These are phyloP conservation scores for Spongilla lacustris DNA, from an alignment of 37 sponge, comb jelly and placozoan species.

Conservation along the genomic window DNA sequence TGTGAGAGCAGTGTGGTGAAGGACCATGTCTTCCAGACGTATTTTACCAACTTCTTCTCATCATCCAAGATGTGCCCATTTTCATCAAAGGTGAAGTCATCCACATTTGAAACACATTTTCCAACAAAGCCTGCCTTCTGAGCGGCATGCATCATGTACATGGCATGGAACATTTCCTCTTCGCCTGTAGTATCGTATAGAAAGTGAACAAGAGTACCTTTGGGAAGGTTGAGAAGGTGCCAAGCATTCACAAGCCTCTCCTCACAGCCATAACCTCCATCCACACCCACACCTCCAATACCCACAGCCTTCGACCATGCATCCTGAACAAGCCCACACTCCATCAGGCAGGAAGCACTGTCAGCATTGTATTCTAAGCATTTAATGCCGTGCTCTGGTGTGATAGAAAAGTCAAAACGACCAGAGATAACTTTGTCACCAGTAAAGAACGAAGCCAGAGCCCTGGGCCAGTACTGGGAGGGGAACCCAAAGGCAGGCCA, in stretches of 20 bases:
- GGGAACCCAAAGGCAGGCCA: constrained; percentile 1
- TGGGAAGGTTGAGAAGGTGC: background rate
- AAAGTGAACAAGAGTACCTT: background rate
- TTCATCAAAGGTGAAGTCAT: background rate
- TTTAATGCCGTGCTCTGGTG: background rate
- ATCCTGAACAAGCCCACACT: background rate
- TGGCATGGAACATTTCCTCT: background rate
- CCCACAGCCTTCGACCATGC: background rate
- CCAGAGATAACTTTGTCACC: background rate
- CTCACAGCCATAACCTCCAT: background rate
- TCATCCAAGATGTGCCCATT: background rate
- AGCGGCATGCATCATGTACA: background rate
- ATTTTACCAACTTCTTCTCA: background rate
- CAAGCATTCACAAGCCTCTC: background rate
- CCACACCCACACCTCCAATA: background rate
- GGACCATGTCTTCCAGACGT: background rate
- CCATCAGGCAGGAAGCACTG: background rate
- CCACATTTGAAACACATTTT: background rate
- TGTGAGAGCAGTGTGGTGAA: background rate
- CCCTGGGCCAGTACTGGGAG: background rate
- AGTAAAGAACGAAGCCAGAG: background rate
- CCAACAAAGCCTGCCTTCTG: background rate
- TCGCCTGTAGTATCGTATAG: background rate
- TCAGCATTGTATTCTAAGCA: background rate
- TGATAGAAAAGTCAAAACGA: background rate